These are phyloP conservation scores for Spea hammondii DNA, from an alignment of 2,797 vertebrate species.

Conservation along the genomic window DNA sequence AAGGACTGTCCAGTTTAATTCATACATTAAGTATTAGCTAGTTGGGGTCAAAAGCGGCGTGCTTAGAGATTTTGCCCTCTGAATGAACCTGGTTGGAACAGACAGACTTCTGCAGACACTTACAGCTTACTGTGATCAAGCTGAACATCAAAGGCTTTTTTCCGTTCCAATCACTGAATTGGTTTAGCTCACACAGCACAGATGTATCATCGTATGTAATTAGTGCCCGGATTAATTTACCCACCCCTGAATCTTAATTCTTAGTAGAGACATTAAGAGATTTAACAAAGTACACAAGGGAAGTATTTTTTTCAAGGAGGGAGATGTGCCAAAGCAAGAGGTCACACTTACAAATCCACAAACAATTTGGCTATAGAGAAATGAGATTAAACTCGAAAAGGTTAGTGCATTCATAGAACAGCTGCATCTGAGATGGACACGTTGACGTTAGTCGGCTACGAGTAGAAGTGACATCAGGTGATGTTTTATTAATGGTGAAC, in stretches of 20 bases:
- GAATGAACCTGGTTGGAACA: constrained; percentile 69
- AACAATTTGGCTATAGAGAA: background rate
- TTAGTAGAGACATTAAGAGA: constrained; percentile 24
- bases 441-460: no score
- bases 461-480: no score
- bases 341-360: background rate
- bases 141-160: constrained; percentile 65
- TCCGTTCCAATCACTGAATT: constrained; percentile 43
- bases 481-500: no score
- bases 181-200: constrained; percentile 57
- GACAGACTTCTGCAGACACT: constrained; percentile 59
- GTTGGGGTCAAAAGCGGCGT: constrained; percentile 67
- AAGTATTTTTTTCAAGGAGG: background rate
- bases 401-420: background rate
- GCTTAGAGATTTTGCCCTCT: constrained; percentile 71
- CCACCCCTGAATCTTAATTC: constrained; percentile 25
- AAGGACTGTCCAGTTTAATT: constrained; percentile 70
- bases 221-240: constrained; percentile 52
- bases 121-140: constrained; percentile 65
- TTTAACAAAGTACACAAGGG: background rate
- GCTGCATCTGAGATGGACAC: background rate
- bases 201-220: constrained; percentile 63
- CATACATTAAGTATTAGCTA: constrained; percentile 72
- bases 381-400: background rate
- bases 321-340: background rate